These are phyloP conservation scores for Rhineura floridana DNA, from an alignment of 2,113 vertebrate genomes.

Conservation along the genomic window DNA sequence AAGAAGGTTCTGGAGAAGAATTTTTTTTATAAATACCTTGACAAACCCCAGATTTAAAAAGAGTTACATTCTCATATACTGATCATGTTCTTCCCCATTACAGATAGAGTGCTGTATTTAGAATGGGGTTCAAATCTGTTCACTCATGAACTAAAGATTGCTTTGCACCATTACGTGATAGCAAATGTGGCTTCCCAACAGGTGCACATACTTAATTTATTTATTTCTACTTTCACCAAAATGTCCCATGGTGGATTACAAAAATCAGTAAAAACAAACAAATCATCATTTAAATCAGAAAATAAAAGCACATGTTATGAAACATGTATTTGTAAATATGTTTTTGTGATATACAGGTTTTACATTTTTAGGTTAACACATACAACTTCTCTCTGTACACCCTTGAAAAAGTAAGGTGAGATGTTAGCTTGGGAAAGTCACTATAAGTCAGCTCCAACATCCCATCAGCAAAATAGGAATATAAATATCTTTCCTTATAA, in stretches of 20 bases:
- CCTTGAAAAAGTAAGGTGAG: background rate
- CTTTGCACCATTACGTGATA: background rate
- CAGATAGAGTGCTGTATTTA: background rate
- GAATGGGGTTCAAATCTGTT: background rate
- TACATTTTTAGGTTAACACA: background rate
- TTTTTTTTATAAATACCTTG: too few relatives aligned
- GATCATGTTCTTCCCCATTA: background rate
- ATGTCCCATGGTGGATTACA: background rate
- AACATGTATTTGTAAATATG: background rate
- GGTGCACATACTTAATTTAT: too few relatives aligned
- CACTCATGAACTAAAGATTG: background rate
- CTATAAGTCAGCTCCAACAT: background rate
- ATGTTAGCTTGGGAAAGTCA: background rate
- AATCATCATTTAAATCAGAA: too few relatives aligned
- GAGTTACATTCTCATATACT: background rate
- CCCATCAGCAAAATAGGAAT: background rate
- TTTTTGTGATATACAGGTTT: background rate
- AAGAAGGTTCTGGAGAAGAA: too few relatives aligned
- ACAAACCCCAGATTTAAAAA: background rate
- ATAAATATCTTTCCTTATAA: background rate
- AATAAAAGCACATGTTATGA: background rate
- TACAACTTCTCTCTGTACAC: background rate
- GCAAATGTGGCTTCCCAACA: too few relatives aligned
- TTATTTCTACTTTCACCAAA: background rate
- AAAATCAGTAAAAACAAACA: background rate